Percentiles rank a stretch among this genome's conserved stretches.
Evolutionary conservation across 2,888 invertebrate genomes (phyloP).

Genomic region (Sphecodes monilicornis): DNA sequence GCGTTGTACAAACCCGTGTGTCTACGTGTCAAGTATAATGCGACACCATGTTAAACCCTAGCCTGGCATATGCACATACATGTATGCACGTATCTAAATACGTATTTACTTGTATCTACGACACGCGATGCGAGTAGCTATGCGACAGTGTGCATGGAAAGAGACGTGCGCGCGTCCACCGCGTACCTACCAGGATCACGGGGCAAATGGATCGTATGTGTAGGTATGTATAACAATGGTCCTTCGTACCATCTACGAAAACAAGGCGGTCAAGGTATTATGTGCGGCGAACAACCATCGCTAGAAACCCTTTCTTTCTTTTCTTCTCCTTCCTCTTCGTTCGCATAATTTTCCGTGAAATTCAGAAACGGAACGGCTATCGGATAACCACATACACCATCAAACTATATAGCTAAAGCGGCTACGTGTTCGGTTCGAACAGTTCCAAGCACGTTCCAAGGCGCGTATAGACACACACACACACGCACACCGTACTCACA

Average conservation of each 20-base stretch:
- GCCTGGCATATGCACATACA: neutral
- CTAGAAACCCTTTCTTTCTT: constrained; percentile 50
- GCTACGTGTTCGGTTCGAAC: neutral
- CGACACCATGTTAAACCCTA: constrained; percentile 31
- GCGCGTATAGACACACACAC: neutral
- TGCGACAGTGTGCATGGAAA: constrained; percentile 38
- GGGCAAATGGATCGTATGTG: constrained; percentile 21
- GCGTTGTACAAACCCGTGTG: neutral
- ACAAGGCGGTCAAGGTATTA: constrained; percentile 32
- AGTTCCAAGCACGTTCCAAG: neutral
- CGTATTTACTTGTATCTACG: neutral
- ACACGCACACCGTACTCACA: constrained; percentile 71
- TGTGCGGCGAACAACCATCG: constrained; percentile 32
- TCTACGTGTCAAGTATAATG: neutral
- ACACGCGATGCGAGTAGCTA: constrained; percentile 1
- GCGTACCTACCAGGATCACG: constrained; percentile 30
- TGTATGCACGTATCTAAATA: neutral
- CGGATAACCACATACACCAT: neutral
- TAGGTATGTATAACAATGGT: constrained; percentile 37
- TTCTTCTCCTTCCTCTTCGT: neutral
- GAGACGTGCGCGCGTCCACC: constrained; percentile 37
- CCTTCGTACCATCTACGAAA: constrained; percentile 44
- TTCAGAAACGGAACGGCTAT: constrained; percentile 19
- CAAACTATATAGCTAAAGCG: constrained; percentile 9
- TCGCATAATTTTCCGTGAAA: constrained; percentile 48